These are phyloP conservation scores for Tonatia bakeri DNA, from an alignment of 2,113 vertebrate genomes.

Conservation along the genomic window DNA sequence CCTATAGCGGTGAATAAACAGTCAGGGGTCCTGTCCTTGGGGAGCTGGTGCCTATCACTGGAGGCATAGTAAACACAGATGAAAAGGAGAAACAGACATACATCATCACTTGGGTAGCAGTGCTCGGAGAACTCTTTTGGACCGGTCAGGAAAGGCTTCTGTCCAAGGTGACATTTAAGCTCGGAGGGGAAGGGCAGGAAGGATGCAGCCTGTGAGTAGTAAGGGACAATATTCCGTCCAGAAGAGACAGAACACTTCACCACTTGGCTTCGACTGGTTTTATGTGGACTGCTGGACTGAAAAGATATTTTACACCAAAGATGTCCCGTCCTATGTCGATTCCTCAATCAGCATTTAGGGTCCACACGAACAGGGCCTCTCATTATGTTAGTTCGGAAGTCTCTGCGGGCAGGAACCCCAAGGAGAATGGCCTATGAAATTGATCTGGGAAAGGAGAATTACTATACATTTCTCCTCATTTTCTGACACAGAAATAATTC, in stretches of 20 bases:
- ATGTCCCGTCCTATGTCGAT: neutral
- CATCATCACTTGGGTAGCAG: neutral
- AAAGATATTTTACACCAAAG: neutral
- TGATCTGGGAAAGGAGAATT: neutral
- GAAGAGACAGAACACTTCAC: neutral
- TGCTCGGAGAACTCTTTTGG: neutral
- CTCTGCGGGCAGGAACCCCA: neutral
- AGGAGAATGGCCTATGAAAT: neutral
- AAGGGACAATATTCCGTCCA: accelerated
- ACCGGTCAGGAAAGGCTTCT: neutral
- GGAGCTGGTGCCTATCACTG: neutral
- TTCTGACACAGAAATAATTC: neutral
- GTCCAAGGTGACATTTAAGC: neutral
- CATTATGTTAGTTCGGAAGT: neutral
- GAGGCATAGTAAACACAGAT: neutral
- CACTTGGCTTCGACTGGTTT: neutral
- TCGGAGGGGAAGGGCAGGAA: neutral
- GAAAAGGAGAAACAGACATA: neutral
- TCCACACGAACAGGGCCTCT: neutral
- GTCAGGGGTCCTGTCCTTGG: neutral
- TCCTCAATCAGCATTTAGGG: neutral
- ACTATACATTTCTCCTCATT: neutral
- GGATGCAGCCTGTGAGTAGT: neutral
- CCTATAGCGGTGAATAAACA: neutral
- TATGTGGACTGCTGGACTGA: neutral